Percentiles rank a stretch among this genome's conserved stretches.
phyloP scores from a whole-genome alignment of 2,113 vertebrate genomes.

The Hymenochirus boettgeri region DNA sequence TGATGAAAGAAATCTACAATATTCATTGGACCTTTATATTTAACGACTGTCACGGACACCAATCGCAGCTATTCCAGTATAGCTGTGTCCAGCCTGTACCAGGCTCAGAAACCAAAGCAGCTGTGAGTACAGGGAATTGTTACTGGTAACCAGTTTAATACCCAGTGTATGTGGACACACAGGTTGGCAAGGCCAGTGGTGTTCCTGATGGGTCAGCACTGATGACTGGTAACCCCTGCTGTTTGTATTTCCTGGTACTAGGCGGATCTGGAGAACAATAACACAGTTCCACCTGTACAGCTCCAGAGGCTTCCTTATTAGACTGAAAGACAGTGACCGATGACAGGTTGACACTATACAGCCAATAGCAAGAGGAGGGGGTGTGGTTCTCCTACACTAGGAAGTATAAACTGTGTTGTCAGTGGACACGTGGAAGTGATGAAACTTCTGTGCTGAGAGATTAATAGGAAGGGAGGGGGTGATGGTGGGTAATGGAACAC shows the following conservation, averaged over 20 bases:
- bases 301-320: slow-evolving; percentile 17
- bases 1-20: too few relatives aligned
- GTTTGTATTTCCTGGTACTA: slow-evolving; percentile 17
- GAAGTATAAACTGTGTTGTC: slow-evolving; percentile 17
- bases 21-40: too few relatives aligned
- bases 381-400: background rate
- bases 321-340: slow-evolving; percentile 3
- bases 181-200: background rate
- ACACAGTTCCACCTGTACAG: slow-evolving; percentile 15
- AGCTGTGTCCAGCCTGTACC: too few relatives aligned
- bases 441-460: background rate
- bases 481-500: too few relatives aligned
- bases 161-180: too few relatives aligned
- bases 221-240: background rate
- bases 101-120: too few relatives aligned
- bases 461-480: too few relatives aligned
- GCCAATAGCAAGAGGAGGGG: slow-evolving; percentile 7
- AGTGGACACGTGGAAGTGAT: slow-evolving; percentile 37
- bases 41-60: too few relatives aligned
- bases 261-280: slow-evolving; percentile 21
- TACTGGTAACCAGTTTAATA: too few relatives aligned
- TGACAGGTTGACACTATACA: background rate
- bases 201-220: background rate
- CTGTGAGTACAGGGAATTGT: too few relatives aligned
- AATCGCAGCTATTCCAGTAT: too few relatives aligned